Base-by-base conservation (phyloP, 2,797 vertebrate species). In the Amphiprion clarkii region DNA sequence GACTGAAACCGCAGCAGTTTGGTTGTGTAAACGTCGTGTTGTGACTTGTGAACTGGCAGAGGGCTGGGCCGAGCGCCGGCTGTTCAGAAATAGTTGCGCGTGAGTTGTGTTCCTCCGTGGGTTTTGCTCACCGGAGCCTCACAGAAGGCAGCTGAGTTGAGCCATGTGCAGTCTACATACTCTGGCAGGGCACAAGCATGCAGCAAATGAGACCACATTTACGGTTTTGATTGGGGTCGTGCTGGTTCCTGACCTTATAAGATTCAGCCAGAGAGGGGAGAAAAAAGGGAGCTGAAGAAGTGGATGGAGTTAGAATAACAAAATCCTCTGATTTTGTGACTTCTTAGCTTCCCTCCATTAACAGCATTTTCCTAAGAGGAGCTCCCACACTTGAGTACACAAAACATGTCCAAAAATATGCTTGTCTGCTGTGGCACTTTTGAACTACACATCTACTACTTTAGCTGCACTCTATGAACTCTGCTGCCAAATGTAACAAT, bases 1-100 rank as follows among this genome's bases (percentile, higher is more conserved):
- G 83, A 83, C 89, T 39, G 79, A 83, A 85, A 92, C 92, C 93
- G 3, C 92, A 90, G 82, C 74, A 83, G 90, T 81, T 85, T 71
- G 85, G 80, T 88, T 93, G 90, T 92, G 87, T 93, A 93, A 93
- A 93, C 88, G 88, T 87, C 77, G 84, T 92, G 90, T 88, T 92
- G 91, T 87, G 91, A 92, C 89, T 91, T 83, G 89, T 74, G 86
- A 87, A 79, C 72, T 66, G 77, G 85, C 69, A 23, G 85, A 87
- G 85, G 90, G 87, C 83, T 62, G 87, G 23, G 52, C 52, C 27
- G 6, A 56, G 54, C 29, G 17, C 54, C 21, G 79, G 75, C 78
- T 48, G 74, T 75, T 89, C 92, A 88, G 88, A 92, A 92, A 94
- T 93, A 93, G 93, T 86, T 62, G 75, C 48, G 73, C 76, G 60